Conservation (phyloP, 1,140 invertebrate genomes). For the Euwallacea fornicatus region DNA sequence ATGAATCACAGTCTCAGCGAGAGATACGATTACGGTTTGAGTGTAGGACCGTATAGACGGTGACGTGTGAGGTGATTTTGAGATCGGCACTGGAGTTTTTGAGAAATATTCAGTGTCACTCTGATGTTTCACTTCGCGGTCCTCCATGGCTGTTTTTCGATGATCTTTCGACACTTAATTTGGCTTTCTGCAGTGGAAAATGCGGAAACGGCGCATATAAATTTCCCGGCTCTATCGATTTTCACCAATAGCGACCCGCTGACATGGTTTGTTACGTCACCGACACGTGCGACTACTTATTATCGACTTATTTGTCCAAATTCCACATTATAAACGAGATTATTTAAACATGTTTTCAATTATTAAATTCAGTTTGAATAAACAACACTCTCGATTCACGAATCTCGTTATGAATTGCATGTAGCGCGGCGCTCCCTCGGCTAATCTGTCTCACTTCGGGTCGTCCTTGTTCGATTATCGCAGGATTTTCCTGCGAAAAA, state of each 20-base stretch:
- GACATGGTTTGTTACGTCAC: not conserved
- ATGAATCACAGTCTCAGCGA: constrained; percentile 60
- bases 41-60: constrained; percentile 52
- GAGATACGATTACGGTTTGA: constrained; percentile 52
- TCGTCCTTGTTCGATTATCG: constrained; percentile 5
- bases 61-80: constrained; percentile 48
- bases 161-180: not conserved
- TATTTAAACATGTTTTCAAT: constrained; percentile 2
- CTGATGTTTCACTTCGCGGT: constrained; percentile 14
- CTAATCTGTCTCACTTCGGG: not conserved
- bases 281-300: not conserved
- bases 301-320: not conserved
- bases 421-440: constrained; percentile 1
- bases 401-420: not conserved
- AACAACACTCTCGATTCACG: not conserved
- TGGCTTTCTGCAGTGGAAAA: not conserved
- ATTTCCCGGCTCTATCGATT: constrained; percentile 20
- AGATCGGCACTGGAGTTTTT: constrained; percentile 52
- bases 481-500: not conserved
- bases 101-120: constrained; percentile 47
- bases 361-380: not conserved
- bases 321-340: constrained; percentile 2
- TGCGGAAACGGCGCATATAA: not conserved
- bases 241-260: constrained; percentile 5
- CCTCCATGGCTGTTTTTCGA: constrained; percentile 33